Percentiles rank a stretch among this genome's conserved stretches.
phyloP scores from a whole-genome alignment of 2,797 vertebrate genomes.

The Diceros bicornis region DNA sequence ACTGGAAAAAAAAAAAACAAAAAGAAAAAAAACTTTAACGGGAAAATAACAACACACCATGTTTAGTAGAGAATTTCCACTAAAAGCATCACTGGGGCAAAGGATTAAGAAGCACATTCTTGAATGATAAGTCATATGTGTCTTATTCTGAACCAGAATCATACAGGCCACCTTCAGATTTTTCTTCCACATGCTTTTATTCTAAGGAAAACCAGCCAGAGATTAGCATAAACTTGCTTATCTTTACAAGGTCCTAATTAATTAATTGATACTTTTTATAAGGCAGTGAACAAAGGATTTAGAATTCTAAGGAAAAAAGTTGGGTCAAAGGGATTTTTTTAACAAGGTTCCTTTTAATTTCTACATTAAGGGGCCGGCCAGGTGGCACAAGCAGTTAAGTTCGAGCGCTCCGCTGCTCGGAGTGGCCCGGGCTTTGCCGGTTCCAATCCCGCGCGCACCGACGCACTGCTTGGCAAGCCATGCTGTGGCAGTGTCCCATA shows the following conservation, averaged over 20 bases:
- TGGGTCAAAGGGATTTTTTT: not conserved
- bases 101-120: conserved; percentile 38
- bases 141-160: conserved; percentile 46
- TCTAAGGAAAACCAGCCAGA: conserved; percentile 1
- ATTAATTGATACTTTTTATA: conserved; percentile 3
- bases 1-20: not conserved
- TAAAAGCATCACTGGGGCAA: conserved; percentile 11
- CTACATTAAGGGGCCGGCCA: not conserved
- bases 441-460: too few species aligned
- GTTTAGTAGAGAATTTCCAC: conserved; percentile 19
- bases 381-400: too few species aligned
- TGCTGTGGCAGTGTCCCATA: too few species aligned
- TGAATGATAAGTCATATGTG: conserved; percentile 20
- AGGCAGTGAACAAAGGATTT: conserved; percentile 9
- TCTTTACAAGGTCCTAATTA: conserved; percentile 24
- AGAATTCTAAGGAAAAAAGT: conserved; percentile 25
- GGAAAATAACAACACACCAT: not conserved
- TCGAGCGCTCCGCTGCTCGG: too few species aligned
- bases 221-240: not conserved
- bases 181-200: not conserved
- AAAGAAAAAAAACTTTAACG: not conserved
- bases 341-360: not conserved
- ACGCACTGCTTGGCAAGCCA: too few species aligned
- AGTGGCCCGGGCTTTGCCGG: too few species aligned
- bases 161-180: conserved; percentile 6